These are phyloP conservation scores for Mamestra brassicae DNA, from an alignment of 2,888 invertebrate species.

Conservation along the genomic window DNA sequence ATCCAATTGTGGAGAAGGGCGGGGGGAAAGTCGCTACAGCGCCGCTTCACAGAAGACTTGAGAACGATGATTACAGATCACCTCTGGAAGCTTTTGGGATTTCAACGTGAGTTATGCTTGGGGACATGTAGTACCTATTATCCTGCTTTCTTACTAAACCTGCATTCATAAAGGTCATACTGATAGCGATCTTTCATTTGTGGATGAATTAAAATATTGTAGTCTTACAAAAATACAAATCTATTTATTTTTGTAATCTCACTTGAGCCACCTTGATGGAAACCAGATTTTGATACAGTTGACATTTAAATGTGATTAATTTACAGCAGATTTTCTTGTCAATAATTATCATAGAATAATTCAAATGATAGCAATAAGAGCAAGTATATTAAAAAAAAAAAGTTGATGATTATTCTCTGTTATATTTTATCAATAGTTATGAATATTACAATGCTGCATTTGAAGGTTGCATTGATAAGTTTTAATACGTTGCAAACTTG, in stretches of 20 bases:
- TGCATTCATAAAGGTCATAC: conserved; percentile 1
- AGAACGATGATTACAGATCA: conserved; percentile 82
- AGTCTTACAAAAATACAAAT: conserved; percentile 1
- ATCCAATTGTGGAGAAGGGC: conserved; percentile 63
- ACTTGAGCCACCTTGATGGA: conserved; percentile 28
- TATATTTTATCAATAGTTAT: conserved; percentile 5
- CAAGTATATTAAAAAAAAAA: too few relatives aligned
- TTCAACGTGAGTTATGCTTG: conserved; percentile 77
- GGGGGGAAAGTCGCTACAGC: conserved; percentile 49
- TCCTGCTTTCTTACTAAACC: not conserved
- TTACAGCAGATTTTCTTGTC: not conserved
- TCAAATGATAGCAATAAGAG: not conserved
- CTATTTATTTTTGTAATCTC: conserved; percentile 4
- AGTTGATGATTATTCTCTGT: not conserved
- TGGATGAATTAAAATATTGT: conserved; percentile 10
- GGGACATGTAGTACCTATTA: conserved; percentile 6
- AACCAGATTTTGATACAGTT: conserved; percentile 23
- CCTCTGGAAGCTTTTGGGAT: conserved; percentile 82
- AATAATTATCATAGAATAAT: not conserved
- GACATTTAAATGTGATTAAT: conserved; percentile 1
- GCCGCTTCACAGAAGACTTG: conserved; percentile 44
- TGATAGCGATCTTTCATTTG: conserved; percentile 5
- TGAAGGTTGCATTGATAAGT: conserved; percentile 27
- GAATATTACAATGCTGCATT: not conserved
- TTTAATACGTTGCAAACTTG: not conserved